Evolutionary conservation across 2,888 invertebrate species (phyloP).

Genomic region (Nebria salina): DNA sequence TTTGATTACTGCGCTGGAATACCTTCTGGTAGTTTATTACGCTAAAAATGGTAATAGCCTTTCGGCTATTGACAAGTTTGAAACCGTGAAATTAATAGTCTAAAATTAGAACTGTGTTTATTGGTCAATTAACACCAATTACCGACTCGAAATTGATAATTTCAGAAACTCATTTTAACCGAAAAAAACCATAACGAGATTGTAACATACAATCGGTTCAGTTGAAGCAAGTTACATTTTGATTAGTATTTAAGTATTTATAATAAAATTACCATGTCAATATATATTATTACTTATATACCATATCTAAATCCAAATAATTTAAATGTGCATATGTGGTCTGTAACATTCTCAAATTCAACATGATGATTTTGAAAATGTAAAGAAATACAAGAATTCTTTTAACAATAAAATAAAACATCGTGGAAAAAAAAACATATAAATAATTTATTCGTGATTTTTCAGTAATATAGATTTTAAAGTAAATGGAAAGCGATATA

Average conservation of each 20-base stretch:
- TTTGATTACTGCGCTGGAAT: background rate
- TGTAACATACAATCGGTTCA: background rate
- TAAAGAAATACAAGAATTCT: too few species aligned
- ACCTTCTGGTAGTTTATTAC: background rate
- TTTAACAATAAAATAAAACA: too few species aligned
- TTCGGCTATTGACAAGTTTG: constrained; percentile 9
- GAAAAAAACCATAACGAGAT: background rate
- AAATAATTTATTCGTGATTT: too few species aligned
- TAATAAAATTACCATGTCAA: too few species aligned
- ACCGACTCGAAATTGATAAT: constrained; percentile 40
- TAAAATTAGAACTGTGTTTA: constrained; percentile 44
- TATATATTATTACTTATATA: too few species aligned
- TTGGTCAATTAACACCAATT: constrained; percentile 40
- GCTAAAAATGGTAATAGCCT: background rate
- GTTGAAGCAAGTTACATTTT: background rate
- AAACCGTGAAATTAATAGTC: constrained; percentile 38
- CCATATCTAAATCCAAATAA: too few species aligned
- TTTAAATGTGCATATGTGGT: too few species aligned
- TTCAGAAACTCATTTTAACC: constrained; percentile 38
- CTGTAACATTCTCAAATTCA: too few species aligned
- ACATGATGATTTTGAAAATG: too few species aligned
- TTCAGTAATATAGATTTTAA: too few species aligned
- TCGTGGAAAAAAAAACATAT: too few species aligned
- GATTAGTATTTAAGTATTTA: background rate
- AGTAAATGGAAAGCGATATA: too few species aligned